A percentile compares a stretch with the other conserved stretches of the same genome.
Evolutionary conservation across 2,888 invertebrate genomes (phyloP).

Genomic region (Marronus borbonicus): DNA sequence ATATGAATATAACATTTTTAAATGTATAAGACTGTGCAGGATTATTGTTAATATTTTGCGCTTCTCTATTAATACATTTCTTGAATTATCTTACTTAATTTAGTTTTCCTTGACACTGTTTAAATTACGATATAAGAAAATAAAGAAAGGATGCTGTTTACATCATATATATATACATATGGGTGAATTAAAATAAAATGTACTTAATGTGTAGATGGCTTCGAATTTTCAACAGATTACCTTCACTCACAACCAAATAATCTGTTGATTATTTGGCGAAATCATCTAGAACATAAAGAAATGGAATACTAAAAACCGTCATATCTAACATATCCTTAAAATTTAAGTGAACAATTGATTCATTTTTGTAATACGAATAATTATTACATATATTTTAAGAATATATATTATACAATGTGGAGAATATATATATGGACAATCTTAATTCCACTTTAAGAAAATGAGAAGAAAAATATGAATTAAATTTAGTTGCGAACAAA

Average conservation of each 20-base stretch:
- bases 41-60: slow-evolving; percentile 39
- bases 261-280: not conserved
- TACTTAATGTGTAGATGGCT: too few species aligned
- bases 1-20: slow-evolving; percentile 28
- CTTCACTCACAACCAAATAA: not conserved
- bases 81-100: not conserved
- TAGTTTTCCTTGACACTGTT: slow-evolving; percentile 7
- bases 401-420: slow-evolving; percentile 57
- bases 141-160: not conserved
- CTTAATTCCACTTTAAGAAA: slow-evolving; percentile 41
- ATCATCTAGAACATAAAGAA: not conserved
- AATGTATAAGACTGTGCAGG: slow-evolving; percentile 36
- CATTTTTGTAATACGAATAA: slow-evolving; percentile 52
- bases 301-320: slow-evolving; percentile 58
- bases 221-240: too few species aligned
- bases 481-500: slow-evolving; percentile 47
- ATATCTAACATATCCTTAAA: slow-evolving; percentile 60
- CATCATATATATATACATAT: slow-evolving; percentile 6
- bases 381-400: slow-evolving; percentile 37
- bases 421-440: slow-evolving; percentile 55
- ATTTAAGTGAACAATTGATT: slow-evolving; percentile 54
- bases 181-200: slow-evolving; percentile 5
- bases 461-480: not conserved
- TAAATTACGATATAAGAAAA: slow-evolving; percentile 14
- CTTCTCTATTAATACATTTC: slow-evolving; percentile 22